Base-by-base conservation (phyloP, 2,113 vertebrate genomes). In the Ammodytes dubius region DNA sequence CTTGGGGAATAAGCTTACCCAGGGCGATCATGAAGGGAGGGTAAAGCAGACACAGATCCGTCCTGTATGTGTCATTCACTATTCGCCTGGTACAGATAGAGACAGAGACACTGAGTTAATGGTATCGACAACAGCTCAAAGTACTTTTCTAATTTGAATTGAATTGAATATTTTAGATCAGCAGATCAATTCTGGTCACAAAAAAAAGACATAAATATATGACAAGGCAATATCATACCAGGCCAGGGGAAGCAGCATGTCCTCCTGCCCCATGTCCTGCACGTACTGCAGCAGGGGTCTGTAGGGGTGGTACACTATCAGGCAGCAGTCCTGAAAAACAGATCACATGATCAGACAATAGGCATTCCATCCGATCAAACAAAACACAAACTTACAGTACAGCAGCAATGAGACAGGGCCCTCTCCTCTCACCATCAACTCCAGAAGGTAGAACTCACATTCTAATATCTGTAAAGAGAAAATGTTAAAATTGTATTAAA, bases 261-360 rank as follows among this genome's bases (percentile, higher is more conserved):
- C 98, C 93, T 99, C 98, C 95, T 99, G 98, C 86, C 98, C 98
- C 98, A 99, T 99, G 88, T 99, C 98, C 94, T 99, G 98, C 79
- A 99, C 98, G 90, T 99, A 99, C 83, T 99, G 98, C 89, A 99
- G 88, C 90, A 99, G 94, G 54, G 98, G 98, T 96, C 98, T 96
- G 81, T 99, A 99, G 52, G 98, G 98, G 92, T 99, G 98, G 95
- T 99, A 99, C 53, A 99, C 98, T 86, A 99, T 99, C 95, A 99
- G 95, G 95, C 98, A 99, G 95, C 98, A 99, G 95, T 99, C 98
- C 98, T 99, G 95, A 67, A 82, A 86, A 39, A 78, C 0, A 59
- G 1, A 77, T 53, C 6, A 15, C 0, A 64, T 47, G 1, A 57
- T 27, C 27, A 27, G 27, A 6, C 8, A 11, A 53, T 42, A 39